Percentiles rank a stretch among this genome's conserved stretches.
Conservation (phyloP, 2,797 vertebrate genomes). For the Borostomias antarcticus region DNA sequence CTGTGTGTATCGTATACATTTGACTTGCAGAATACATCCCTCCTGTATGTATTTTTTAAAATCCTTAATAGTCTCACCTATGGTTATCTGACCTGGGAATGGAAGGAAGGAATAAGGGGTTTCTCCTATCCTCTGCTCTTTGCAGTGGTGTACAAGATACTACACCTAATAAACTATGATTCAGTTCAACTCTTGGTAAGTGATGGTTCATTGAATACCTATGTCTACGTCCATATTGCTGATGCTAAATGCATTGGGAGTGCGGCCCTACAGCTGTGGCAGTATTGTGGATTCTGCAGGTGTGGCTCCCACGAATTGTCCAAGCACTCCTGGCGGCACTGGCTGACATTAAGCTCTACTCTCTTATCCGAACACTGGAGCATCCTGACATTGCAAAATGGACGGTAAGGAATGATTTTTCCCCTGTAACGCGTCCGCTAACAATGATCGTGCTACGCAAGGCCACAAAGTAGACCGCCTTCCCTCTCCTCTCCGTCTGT, state of each 20-base stretch:
- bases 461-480: no score
- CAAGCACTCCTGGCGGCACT: conserved; percentile 87
- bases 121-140: conserved; percentile 91
- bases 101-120: conserved; percentile 87
- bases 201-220: conserved; percentile 9
- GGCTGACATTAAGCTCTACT: conserved; percentile 89
- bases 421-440: background rate
- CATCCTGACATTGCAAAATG: conserved; percentile 80
- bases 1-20: background rate
- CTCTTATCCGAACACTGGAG: conserved; percentile 79
- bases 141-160: conserved; percentile 84
- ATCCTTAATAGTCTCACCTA: conserved; percentile 79
- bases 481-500: no score
- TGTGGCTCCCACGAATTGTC: conserved; percentile 87
- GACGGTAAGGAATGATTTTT: conserved; percentile 78
- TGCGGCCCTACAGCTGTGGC: conserved; percentile 7
- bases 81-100: conserved; percentile 97
- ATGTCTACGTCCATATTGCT: background rate
- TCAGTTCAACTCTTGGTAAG: conserved; percentile 85
- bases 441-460: background rate
- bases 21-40: background rate
- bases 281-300: conserved; percentile 66
- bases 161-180: conserved; percentile 82
- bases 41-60: conserved; percentile 7
- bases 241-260: background rate